Conservation (phyloP, 2,113 vertebrate genomes). For the Gymnogyps californianus region DNA sequence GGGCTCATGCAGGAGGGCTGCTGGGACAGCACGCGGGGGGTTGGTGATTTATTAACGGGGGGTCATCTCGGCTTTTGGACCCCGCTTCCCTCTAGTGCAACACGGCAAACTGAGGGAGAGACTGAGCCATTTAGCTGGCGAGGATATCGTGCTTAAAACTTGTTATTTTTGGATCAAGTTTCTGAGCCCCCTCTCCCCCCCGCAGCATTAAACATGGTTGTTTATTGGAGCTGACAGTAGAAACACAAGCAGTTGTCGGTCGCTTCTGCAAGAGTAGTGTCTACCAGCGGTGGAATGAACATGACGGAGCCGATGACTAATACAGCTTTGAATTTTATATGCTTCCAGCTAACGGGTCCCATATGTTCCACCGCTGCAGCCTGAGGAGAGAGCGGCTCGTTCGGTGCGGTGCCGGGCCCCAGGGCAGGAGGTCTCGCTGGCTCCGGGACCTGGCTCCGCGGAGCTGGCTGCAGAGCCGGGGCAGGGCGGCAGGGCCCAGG, state of each 20-base stretch:
- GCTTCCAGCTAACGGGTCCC: slow-evolving; percentile 27
- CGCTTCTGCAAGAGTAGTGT: slow-evolving; percentile 17
- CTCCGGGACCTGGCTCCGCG: accelerated
- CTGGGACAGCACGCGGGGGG: neutral
- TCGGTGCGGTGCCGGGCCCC: neutral
- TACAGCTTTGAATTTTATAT: neutral
- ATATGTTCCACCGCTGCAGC: neutral
- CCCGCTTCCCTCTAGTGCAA: neutral
- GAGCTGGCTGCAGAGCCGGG: accelerated
- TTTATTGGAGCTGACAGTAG: slow-evolving; percentile 53
- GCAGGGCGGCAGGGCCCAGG: neutral
- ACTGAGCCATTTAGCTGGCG: neutral
- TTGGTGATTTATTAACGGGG: accelerated
- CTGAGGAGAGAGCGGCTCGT: accelerated
- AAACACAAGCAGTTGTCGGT: slow-evolving; percentile 28
- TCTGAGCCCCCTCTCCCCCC: neutral
- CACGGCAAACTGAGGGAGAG: neutral
- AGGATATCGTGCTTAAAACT: neutral
- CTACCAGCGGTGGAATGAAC: slow-evolving; percentile 10
- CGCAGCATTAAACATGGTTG: neutral
- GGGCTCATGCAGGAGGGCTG: neutral
- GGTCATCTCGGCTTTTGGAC: neutral
- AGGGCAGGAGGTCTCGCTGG: neutral
- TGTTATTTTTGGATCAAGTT: neutral
- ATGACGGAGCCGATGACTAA: slow-evolving; percentile 16